phyloP scores from a whole-genome alignment of 2,888 invertebrate species.

The Pachliopta kotzebuea region DNA sequence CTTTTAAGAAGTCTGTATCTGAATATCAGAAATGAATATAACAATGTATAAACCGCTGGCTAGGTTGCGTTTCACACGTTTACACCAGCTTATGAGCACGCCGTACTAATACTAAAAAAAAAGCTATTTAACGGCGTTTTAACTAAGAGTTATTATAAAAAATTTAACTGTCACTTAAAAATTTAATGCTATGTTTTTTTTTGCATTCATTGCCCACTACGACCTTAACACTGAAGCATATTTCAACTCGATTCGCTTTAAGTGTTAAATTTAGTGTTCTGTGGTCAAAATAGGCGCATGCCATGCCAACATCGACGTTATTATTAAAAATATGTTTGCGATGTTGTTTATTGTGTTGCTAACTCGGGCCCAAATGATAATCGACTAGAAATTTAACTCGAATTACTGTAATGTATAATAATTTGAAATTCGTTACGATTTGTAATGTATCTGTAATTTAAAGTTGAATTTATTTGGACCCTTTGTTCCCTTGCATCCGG shows the following conservation, averaged over 20 bases:
- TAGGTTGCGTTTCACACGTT: conserved; percentile 15
- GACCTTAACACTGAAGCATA: conserved; percentile 24
- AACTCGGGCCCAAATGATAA: conserved; percentile 38
- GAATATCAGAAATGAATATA: neutral
- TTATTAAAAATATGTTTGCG: conserved; percentile 38
- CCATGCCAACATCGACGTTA: conserved; percentile 62
- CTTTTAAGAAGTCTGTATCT: neutral
- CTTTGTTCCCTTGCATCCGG: conserved; percentile 48
- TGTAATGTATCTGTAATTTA: neutral
- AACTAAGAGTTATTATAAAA: neutral
- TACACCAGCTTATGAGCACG: conserved; percentile 25
- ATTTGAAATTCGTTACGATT: neutral
- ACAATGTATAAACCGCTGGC: neutral
- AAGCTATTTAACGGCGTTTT: neutral
- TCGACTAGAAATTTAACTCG: conserved; percentile 22
- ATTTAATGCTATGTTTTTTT: neutral
- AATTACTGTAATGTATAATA: neutral
- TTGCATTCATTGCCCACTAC: conserved; percentile 3
- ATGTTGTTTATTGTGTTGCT: conserved; percentile 54
- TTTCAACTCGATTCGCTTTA: conserved; percentile 24
- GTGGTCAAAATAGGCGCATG: conserved; percentile 49
- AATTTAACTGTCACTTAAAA: neutral
- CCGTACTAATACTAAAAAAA: conserved; percentile 24
- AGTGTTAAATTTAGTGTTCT: conserved; percentile 13
- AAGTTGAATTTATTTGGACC: conserved; percentile 22